These are phyloP conservation scores for Prorops nasuta DNA, from an alignment of 1,140 invertebrate genomes.

Conservation along the genomic window DNA sequence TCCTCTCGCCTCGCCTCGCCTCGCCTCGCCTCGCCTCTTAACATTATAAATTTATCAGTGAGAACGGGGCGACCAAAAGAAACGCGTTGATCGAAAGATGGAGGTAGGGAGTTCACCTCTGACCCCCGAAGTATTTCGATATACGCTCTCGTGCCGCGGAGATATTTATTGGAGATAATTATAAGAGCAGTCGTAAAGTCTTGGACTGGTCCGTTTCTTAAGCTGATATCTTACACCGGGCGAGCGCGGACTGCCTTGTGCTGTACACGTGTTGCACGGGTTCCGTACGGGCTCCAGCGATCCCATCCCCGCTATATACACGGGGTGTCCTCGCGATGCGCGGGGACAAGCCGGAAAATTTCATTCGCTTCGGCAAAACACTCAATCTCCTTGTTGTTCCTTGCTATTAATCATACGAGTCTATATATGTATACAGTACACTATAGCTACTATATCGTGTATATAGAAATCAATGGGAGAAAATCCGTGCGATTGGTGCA, in stretches of 20 bases:
- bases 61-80: constrained; percentile 45
- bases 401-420: too few species aligned
- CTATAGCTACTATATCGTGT: too few species aligned
- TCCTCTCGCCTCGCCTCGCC: constrained; percentile 11
- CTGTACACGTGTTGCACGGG: constrained; percentile 7
- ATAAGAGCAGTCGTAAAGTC: constrained; percentile 56
- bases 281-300: too few species aligned
- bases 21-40: constrained; percentile 15
- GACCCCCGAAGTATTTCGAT: constrained; percentile 49
- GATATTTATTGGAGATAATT: constrained; percentile 59
- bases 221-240: constrained; percentile 44
- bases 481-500: too few species aligned
- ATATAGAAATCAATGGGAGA: too few species aligned
- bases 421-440: too few species aligned
- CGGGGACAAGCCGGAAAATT: too few species aligned
- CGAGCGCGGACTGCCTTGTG: constrained; percentile 3
- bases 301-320: too few species aligned
- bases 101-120: constrained; percentile 46
- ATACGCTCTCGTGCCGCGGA: constrained; percentile 51
- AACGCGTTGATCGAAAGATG: constrained; percentile 53
- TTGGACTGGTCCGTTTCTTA: constrained; percentile 37
- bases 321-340: too few species aligned
- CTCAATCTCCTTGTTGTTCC: too few species aligned
- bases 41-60: constrained; percentile 54
- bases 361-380: too few species aligned